Conservation (phyloP, 2,113 vertebrate species). For the Pygoscelis adeliae region DNA sequence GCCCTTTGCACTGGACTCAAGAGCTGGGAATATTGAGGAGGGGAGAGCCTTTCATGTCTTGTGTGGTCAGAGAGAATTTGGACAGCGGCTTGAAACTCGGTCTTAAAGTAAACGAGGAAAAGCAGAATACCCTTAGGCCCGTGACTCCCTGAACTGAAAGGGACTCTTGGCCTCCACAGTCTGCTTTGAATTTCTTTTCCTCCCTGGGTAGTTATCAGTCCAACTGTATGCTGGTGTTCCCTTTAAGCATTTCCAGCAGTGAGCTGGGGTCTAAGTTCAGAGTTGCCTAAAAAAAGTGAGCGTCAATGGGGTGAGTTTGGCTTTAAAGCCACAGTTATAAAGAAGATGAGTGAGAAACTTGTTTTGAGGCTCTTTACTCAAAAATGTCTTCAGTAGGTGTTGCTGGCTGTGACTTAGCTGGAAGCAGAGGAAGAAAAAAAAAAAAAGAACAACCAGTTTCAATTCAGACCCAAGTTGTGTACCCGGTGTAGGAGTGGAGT, state of each 20-base stretch:
- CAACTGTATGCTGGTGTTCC: background rate
- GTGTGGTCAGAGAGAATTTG: background rate
- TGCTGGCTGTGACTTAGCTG: background rate
- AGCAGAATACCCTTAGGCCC: background rate
- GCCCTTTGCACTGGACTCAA: background rate
- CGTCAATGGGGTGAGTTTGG: background rate
- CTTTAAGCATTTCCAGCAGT: background rate
- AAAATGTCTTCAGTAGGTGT: background rate
- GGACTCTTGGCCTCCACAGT: background rate
- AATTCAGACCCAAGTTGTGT: background rate
- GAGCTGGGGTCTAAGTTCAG: background rate
- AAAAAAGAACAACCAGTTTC: accelerated
- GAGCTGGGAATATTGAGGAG: background rate
- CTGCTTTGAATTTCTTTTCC: background rate
- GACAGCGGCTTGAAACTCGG: background rate
- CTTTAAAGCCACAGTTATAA: background rate
- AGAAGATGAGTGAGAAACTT: accelerated
- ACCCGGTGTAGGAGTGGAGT: background rate
- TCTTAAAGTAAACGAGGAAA: background rate
- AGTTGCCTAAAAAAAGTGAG: background rate
- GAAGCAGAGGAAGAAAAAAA: no score
- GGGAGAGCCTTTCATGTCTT: background rate
- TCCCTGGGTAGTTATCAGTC: background rate
- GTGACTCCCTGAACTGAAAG: background rate
- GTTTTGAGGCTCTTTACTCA: background rate